Percentiles rank a stretch among this genome's conserved stretches.
Evolutionary conservation across 1,140 invertebrate genomes (phyloP).

Genomic region (Camponotus vicinus): DNA sequence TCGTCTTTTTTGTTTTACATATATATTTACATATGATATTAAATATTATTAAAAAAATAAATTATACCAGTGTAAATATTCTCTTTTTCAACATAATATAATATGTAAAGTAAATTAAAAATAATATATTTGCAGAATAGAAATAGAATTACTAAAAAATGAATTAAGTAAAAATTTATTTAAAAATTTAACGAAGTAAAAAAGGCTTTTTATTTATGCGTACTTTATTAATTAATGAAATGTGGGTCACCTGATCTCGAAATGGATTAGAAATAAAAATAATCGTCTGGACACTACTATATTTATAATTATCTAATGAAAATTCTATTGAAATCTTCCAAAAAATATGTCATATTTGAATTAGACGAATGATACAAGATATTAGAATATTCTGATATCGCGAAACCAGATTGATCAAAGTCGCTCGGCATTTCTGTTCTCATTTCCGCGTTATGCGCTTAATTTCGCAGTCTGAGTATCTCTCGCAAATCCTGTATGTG

Average conservation of each 20-base stretch:
- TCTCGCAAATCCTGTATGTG: slow-evolving; percentile 15
- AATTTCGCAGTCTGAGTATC: slow-evolving; percentile 44
- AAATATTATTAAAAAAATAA: slow-evolving; percentile 10
- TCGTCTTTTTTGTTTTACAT: not conserved
- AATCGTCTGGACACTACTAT: not conserved
- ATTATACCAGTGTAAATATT: not conserved
- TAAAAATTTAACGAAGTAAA: not conserved
- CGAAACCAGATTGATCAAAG: slow-evolving; percentile 23
- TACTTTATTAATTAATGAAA: slow-evolving; percentile 1
- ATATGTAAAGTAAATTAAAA: not conserved
- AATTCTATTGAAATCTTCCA: not conserved
- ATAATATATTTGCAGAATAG: not conserved
- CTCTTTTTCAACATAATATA: not conserved
- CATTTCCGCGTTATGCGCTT: slow-evolving; percentile 15
- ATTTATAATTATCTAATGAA: slow-evolving; percentile 36
- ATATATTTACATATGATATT: not conserved
- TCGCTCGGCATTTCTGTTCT: slow-evolving; percentile 6
- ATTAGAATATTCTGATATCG: not conserved
- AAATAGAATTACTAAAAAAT: not conserved
- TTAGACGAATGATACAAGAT: not conserved
- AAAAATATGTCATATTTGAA: not conserved
- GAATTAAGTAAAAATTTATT: not conserved
- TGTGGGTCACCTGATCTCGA: not conserved
- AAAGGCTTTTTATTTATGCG: not conserved
- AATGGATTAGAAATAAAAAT: slow-evolving; percentile 1